Base-by-base conservation (phyloP, 2,888 invertebrate species). In the Melanostoma scalare region DNA sequence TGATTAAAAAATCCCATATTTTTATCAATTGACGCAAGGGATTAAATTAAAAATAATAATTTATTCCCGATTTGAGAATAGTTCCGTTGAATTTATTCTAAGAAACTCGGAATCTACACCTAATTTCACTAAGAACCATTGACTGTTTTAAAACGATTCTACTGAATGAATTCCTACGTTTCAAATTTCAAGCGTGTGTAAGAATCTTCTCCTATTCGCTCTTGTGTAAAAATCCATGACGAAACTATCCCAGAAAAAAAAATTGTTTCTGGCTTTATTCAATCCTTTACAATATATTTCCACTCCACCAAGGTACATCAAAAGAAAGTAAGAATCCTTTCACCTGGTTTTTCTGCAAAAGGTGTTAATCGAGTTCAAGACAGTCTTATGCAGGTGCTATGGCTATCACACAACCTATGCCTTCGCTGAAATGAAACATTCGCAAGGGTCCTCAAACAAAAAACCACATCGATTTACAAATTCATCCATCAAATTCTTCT, bases 371-470 rank as follows among this genome's bases (percentile, higher is more conserved):
- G 20, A 20, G 35, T 50, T 4, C n/a, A 36, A 30, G n/a, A 10
- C 10, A 5, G 6, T 33, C 10, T 9, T 56, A 79, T 48, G 81
- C 81, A 81, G 81, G 81, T 81, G 81, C 58, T 75, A 9, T 10
- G 30, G 20, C 20, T 20, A n/a, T 48, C 36, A 69, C 50, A 42
- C 38, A 60, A 44, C 60, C 55, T 31, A 30, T 4, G 8, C 6
- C 3, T 20, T 4, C 31, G 4, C n/a, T 55, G 33, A 42, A 68
- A 75, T 38, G 60, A 55, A 20, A 67, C 20, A 46, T 50, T 79
- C 30, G 50, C 40, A 77, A 67, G 48, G 46, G 52, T 63, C 48
- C 63, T 68, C 46, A 48, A 42, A 33, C 20, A n/a, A 58, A 60
- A 35, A 31, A 61, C 36, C 33, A 10, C 30, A 8, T 56, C 56